Conservation (phyloP, 2,888 invertebrate genomes). For the Papilio demoleus region DNA sequence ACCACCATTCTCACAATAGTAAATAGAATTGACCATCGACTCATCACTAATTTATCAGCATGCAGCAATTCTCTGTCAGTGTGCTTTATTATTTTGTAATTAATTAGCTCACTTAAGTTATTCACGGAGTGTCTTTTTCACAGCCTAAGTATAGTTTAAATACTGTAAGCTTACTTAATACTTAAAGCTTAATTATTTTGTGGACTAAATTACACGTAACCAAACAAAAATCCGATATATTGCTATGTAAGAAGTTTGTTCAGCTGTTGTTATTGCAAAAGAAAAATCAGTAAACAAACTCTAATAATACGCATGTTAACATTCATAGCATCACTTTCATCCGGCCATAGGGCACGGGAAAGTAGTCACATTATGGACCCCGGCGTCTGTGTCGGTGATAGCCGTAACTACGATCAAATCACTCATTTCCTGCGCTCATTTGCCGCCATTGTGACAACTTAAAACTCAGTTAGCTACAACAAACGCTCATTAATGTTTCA, state of each 20-base stretch:
- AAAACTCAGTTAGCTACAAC: background rate
- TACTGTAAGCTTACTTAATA: no score
- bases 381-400: background rate
- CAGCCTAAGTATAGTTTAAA: no score
- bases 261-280: no score
- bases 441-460: constrained; percentile 14
- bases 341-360: constrained; percentile 45
- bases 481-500: constrained; percentile 23
- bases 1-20: background rate
- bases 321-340: constrained; percentile 24
- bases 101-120: no score
- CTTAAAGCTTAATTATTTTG: no score
- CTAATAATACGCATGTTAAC: background rate
- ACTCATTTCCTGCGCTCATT: constrained; percentile 35
- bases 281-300: background rate
- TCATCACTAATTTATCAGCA: background rate
- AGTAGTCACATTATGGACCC: constrained; percentile 32
- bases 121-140: no score
- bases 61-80: background rate
- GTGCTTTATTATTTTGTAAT: no score
- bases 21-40: background rate
- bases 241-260: no score
- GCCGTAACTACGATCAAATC: constrained; percentile 22
- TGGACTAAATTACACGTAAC: no score
- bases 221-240: no score